Evolutionary conservation across 64 coral and sea anemone genomes (phyloP), one percentile per base, ranked within the genome.

Genomic region (Actinia tenebrosa): DNA sequence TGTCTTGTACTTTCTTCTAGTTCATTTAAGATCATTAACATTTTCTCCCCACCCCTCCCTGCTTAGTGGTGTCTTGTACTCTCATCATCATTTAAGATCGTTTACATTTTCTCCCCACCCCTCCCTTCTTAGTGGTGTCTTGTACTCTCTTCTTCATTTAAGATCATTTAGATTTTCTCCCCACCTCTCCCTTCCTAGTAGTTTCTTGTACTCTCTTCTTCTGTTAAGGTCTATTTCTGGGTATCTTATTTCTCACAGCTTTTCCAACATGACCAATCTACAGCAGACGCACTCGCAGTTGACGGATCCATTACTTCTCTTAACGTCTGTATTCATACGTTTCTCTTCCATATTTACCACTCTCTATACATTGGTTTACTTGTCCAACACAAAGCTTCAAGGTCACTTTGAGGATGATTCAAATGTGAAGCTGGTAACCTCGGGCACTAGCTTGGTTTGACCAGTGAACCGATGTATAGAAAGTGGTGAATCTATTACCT

Each of bases 231-330:
- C 79, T 81, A 8, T 53, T 53, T 81, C 79, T 81, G 79, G 22
- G 20, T 81, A 25, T 75, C 69, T 75, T 75, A 3, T 75, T 37
- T 53, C 44, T 53, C 44, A 81, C 79, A 81, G 79, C 79, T 81
- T 45, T 53, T 53, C 53, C 45, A 81, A 3, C n/a, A n/a, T 42
- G 69, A 75, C n/a, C 69, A 75, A 42, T 15, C 69, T 42, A 53
- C 42, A 81, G 79, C 79, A 81, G 79, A 81, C 44, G 50, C 46
- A 81, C 50, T 45, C 45, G 79, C 79, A 81, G 79, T 53, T 53
- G 22, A n/a, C 18, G 79, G 79, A 81, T 81, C 79, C 7, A 22
- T 45, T 81, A 50, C 79, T 10, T 50, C 17, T 45, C 79, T 81
- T 52, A 81, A 81, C 44, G 79, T 81, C 43, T 53, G 79, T 53